phyloP scores from a whole-genome alignment of 2,113 vertebrate species.

The Oryzias javanicus region DNA sequence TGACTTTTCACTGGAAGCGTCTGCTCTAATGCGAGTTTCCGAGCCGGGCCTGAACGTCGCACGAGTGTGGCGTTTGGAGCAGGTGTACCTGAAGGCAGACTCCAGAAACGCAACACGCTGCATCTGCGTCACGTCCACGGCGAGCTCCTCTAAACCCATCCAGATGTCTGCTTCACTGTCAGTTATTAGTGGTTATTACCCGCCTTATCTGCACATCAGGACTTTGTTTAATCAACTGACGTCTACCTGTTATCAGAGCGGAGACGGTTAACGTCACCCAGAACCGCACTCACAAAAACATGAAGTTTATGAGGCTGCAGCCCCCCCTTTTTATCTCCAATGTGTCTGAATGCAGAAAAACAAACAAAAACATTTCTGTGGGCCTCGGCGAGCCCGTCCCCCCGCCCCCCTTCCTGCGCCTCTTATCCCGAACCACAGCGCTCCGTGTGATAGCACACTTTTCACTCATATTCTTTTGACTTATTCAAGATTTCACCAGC shows the following conservation, averaged over 20 bases:
- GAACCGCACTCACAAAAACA: neutral
- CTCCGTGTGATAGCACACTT: slow-evolving; percentile 57
- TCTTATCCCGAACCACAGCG: slow-evolving; percentile 55
- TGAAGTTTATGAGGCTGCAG: slow-evolving; percentile 14
- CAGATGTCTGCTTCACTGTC: slow-evolving; percentile 12
- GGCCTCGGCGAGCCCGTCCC: slow-evolving; percentile 37
- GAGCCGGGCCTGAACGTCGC: no score
- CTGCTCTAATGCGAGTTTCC: no score
- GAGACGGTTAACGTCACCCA: neutral
- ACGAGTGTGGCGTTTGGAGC: no score
- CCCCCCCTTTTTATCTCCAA: slow-evolving; percentile 47
- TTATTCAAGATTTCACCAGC: slow-evolving; percentile 76
- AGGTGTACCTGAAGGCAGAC: no score
- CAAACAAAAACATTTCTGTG: slow-evolving; percentile 29
- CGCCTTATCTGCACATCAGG: slow-evolving; percentile 29
- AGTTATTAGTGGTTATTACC: slow-evolving; percentile 42
- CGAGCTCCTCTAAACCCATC: slow-evolving; percentile 5
- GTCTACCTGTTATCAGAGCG: slow-evolving; percentile 29
- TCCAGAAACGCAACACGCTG: neutral
- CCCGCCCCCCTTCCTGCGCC: slow-evolving; percentile 48
- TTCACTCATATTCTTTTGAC: slow-evolving; percentile 72
- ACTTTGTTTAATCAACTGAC: slow-evolving; percentile 28
- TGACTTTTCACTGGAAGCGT: no score
- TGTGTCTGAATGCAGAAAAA: slow-evolving; percentile 36
- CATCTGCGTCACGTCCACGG: neutral